Conservation (phyloP, 2,888 invertebrate species). For the Lamellibrachia columna region DNA sequence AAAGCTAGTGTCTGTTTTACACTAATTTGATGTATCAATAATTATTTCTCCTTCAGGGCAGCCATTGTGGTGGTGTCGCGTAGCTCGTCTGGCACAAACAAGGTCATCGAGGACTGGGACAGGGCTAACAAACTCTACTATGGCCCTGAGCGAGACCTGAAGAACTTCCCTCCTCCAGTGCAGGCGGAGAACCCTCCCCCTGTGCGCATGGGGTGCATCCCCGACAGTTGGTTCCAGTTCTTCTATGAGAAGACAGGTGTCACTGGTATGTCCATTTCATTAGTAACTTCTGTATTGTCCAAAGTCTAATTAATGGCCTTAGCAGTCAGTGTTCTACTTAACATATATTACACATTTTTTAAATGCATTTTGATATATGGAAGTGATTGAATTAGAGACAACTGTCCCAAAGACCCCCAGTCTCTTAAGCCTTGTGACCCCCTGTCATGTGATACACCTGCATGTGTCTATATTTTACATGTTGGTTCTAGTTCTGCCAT, state of each 20-base stretch:
- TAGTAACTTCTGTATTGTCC: no score
- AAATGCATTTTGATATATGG: background rate
- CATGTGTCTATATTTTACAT: no score
- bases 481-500: no score
- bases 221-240: constrained; percentile 94
- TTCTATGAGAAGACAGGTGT: constrained; percentile 94
- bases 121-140: constrained; percentile 60
- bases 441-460: no score
- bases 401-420: no score
- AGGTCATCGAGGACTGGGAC: constrained; percentile 45
- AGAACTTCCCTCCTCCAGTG: constrained; percentile 79
- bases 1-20: no score
- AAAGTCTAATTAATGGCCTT: no score
- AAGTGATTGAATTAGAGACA: background rate
- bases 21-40: background rate
- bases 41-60: background rate
- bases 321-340: no score
- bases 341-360: no score
- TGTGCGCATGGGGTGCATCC: constrained; percentile 88
- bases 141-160: constrained; percentile 76
- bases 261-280: constrained; percentile 68
- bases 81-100: background rate
- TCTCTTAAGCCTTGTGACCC: no score
- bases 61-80: background rate
- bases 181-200: constrained; percentile 76